Evolutionary conservation across 2,113 vertebrate species (phyloP).

Genomic region (Callaeas wilsoni): DNA sequence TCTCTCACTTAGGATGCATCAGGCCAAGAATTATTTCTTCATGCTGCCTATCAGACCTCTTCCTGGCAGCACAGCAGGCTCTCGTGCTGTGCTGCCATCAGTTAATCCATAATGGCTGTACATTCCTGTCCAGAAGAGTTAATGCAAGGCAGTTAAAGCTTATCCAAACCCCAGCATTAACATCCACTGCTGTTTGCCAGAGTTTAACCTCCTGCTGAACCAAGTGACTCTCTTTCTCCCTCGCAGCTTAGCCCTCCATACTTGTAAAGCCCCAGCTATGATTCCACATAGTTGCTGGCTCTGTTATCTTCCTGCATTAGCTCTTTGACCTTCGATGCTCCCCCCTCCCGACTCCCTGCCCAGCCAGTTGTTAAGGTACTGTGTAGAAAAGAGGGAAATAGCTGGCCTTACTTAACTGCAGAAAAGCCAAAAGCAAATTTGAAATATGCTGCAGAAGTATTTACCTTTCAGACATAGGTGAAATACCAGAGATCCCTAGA

Average conservation of each 20-base stretch:
- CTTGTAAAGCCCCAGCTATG: background rate
- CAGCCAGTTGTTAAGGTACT: background rate
- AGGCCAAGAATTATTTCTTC: background rate
- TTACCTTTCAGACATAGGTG: constrained; percentile 70
- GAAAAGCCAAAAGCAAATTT: background rate
- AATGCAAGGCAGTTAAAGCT: background rate
- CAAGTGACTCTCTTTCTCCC: background rate
- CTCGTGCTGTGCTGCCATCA: background rate
- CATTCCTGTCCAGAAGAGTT: background rate
- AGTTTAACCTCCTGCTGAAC: background rate
- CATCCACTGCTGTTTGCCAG: background rate
- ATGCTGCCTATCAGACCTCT: background rate
- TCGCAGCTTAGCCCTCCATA: background rate
- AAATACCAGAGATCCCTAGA: constrained; percentile 42
- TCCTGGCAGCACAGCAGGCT: background rate
- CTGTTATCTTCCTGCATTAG: background rate
- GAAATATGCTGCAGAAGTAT: constrained; percentile 31
- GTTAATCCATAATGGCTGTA: background rate
- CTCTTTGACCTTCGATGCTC: background rate
- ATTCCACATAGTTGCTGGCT: background rate
- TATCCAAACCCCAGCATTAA: background rate
- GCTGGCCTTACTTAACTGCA: background rate
- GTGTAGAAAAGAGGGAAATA: background rate
- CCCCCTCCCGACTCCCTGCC: background rate
- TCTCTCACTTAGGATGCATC: background rate